Conservation (phyloP, 1,140 invertebrate species). For the Chelonus insularis region DNA sequence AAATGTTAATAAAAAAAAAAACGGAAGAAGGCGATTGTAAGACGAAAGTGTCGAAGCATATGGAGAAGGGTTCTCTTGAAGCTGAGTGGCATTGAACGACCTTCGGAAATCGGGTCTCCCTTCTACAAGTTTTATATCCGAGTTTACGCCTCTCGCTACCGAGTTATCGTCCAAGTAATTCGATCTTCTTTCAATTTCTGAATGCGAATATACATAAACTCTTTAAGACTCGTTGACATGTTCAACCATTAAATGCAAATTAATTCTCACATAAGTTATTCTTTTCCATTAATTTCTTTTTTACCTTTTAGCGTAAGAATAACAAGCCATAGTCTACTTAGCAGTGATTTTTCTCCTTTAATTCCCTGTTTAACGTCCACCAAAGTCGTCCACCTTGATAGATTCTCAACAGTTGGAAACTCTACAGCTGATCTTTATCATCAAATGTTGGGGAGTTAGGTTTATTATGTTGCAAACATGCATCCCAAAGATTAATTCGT, state of each 20-base stretch:
- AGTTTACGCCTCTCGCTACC: neutral
- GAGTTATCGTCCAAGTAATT: conserved; percentile 35
- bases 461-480: too few species aligned
- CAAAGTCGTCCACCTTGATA: too few species aligned
- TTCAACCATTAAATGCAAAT: neutral
- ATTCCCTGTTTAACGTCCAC: too few species aligned
- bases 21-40: neutral
- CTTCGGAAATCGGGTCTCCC: conserved; percentile 52
- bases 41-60: neutral
- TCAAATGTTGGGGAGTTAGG: too few species aligned
- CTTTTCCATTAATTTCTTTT: too few species aligned
- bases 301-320: too few species aligned
- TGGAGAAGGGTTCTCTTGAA: conserved; percentile 35
- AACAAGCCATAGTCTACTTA: too few species aligned
- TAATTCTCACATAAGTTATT: neutral
- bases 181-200: conserved; percentile 23
- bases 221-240: neutral
- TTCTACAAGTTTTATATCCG: conserved; percentile 1
- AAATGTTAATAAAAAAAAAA: conserved; percentile 1
- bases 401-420: too few species aligned
- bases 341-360: too few species aligned
- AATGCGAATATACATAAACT: neutral
- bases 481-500: too few species aligned
- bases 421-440: too few species aligned
- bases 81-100: conserved; percentile 56